Evolutionary conservation across 2,113 vertebrate genomes (phyloP).

Genomic region (Urocitellus parryii): DNA sequence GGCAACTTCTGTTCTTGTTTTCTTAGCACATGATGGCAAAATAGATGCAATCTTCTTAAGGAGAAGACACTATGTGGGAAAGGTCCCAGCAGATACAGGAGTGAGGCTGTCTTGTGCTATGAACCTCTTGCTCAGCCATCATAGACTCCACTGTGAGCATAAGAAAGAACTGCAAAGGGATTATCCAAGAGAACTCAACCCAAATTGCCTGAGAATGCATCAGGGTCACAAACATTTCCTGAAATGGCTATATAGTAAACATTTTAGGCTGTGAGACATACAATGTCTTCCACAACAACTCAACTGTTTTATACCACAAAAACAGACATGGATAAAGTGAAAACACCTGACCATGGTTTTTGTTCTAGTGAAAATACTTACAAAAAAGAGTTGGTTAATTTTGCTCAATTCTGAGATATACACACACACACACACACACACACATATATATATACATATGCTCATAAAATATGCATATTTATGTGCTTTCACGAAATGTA

Average conservation of each 20-base stretch:
- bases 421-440: too few relatives aligned
- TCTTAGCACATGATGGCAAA: not conserved
- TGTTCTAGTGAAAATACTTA: not conserved
- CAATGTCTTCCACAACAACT: not conserved
- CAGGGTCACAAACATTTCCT: not conserved
- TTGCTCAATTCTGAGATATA: not conserved
- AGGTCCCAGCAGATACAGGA: fast-evolving
- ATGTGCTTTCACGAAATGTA: not conserved
- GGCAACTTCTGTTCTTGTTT: not conserved
- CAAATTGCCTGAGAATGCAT: not conserved
- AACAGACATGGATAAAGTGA: not conserved
- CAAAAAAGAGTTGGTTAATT: not conserved
- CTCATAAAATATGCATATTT: not conserved
- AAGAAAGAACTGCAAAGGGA: not conserved
- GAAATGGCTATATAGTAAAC: not conserved
- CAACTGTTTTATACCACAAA: not conserved
- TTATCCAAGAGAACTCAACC: not conserved
- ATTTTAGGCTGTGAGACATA: not conserved
- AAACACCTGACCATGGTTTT: not conserved
- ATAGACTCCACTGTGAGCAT: not conserved
- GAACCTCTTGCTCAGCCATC: not conserved
- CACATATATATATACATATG: not conserved
- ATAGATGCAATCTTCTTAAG: not conserved
- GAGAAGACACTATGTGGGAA: not conserved
- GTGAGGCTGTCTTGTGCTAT: not conserved